Evolutionary conservation across 2,113 vertebrate species (phyloP), one percentile per base, ranked within the genome.

Genomic region (Sebastes schlegelii): DNA sequence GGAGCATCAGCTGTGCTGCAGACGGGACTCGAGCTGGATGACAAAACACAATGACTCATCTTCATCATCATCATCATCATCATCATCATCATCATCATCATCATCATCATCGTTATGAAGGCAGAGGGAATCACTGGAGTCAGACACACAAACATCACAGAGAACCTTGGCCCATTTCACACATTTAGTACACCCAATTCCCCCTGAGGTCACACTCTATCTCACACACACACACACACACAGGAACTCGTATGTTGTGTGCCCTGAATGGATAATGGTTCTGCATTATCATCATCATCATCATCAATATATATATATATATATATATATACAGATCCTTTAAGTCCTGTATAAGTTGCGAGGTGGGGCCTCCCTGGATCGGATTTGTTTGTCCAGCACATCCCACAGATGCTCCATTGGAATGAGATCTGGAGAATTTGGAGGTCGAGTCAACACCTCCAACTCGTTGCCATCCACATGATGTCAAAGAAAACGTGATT

Each of bases 261-360:
- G 93, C 91, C 88, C 90, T 90, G 76, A 72, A 89, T 90, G 89
- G 87, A 89, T 92, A 91, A 92, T 92, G 90, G 89, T 46, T 86
- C 86, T 81, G 63, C 76, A 86, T 76, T 73, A 82, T 83, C 43
- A 16, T 48, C 12, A 70, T 67, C 54, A 34, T 34, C 26, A 34
- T n/a, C 61, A 34, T 68, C 62, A 63, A 13, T 19, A 34, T 34
- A 34, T 34, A 34, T 34, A 26, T 26, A 26, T 26, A 26, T 26
- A 26, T 26, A 34, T 34, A 34, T 34, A 34, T 34, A 34, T 34
- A 34, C 4, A 34, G 0, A 34, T 34, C 26, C 26, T 34, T 34
- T 34, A 34, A 34, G 26, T 34, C 26, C 26, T 34, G 26, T 34
- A 34, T 34, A 34, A 34, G 26, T 34, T 34, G 26, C 26, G 26